A percentile compares a stretch with the other conserved stretches of the same genome.
These are phyloP conservation scores for Drosophila mayaguana DNA, from an alignment of 2,888 invertebrate genomes.

Conservation along the genomic window DNA sequence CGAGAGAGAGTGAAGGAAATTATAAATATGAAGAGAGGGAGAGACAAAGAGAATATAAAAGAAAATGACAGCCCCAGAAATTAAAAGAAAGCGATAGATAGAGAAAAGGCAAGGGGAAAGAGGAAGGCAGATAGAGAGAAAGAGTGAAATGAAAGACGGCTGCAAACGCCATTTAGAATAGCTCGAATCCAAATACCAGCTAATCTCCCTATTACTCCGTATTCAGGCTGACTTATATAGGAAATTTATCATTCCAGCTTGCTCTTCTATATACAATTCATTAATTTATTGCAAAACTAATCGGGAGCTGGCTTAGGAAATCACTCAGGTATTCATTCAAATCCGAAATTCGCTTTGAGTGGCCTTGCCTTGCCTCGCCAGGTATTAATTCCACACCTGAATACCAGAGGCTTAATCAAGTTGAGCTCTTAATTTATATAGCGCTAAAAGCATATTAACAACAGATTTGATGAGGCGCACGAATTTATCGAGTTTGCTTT, in stretches of 20 bases:
- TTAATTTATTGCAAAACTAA: not conserved
- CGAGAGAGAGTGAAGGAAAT: no score
- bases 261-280: not conserved
- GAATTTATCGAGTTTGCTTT: conserved; percentile 37
- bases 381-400: not conserved
- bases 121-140: not conserved
- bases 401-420: conserved; percentile 7
- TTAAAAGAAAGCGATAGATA: no score
- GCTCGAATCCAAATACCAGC: not conserved
- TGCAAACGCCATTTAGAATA: not conserved
- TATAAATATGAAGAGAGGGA: no score
- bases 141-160: not conserved
- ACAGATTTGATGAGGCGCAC: conserved; percentile 62
- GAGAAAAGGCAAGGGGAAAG: no score
- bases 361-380: not conserved
- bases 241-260: not conserved
- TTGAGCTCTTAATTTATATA: conserved; percentile 5
- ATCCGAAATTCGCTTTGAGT: not conserved
- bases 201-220: no score
- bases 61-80: no score
- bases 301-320: no score
- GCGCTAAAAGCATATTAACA: conserved; percentile 24
- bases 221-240: not conserved
- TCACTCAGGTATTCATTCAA: not conserved
- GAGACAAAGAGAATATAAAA: no score